Conservation (phyloP, 2,797 vertebrate species). For the Trichosurus vulpecula region DNA sequence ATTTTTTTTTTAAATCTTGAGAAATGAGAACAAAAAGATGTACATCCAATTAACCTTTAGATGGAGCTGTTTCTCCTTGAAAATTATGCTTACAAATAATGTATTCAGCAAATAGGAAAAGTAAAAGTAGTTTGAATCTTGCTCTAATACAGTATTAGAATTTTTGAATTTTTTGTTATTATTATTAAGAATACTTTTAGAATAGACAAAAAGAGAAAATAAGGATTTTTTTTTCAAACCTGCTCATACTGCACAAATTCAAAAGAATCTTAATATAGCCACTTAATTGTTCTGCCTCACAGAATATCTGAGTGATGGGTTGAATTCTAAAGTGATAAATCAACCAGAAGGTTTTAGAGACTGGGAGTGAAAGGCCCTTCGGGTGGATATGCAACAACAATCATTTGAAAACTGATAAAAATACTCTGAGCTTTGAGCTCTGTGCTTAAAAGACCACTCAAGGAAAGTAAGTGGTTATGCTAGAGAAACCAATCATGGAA, state of each 20-base stretch:
- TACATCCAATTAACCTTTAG: conserved; percentile 78
- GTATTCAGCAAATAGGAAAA: conserved; percentile 34
- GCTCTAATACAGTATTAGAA: conserved; percentile 34
- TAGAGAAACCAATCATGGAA: neutral
- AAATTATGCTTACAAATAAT: conserved; percentile 36
- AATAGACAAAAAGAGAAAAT: conserved; percentile 35
- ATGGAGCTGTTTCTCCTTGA: conserved; percentile 84
- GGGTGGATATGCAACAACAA: neutral
- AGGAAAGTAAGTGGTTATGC: neutral
- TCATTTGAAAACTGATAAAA: conserved; percentile 14
- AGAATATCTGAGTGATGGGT: neutral
- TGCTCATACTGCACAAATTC: conserved; percentile 37
- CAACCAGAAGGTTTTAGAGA: conserved; percentile 18
- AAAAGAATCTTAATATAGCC: conserved; percentile 21
- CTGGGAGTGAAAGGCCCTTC: neutral
- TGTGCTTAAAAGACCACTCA: conserved; percentile 13
- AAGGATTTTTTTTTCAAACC: conserved; percentile 13
- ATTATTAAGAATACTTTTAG: conserved; percentile 16
- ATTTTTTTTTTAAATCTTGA: conserved; percentile 15
- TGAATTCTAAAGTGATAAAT: conserved; percentile 4
- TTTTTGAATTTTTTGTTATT: conserved; percentile 2
- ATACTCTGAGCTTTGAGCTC: conserved; percentile 6
- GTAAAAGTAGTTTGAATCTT: conserved; percentile 48
- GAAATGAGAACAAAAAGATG: neutral
- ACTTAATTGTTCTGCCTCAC: neutral